phyloP scores from a whole-genome alignment of 2,888 invertebrate genomes.

The Eubasilissa splendida region DNA sequence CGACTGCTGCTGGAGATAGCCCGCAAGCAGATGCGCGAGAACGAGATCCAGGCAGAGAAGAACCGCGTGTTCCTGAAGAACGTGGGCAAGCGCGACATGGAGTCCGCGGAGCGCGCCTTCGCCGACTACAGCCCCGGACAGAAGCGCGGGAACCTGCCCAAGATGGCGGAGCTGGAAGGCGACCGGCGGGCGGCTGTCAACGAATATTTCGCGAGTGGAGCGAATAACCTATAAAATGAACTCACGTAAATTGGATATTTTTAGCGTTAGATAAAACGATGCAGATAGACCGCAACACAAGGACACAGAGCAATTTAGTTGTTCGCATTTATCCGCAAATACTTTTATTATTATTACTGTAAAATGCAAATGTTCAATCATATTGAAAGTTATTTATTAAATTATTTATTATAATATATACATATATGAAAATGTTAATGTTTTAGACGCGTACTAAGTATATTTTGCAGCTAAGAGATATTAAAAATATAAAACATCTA shows the following conservation, averaged over 20 bases:
- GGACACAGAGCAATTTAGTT: conserved; percentile 21
- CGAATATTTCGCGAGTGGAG: conserved; percentile 44
- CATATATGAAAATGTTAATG: conserved; percentile 22
- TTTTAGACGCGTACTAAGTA: conserved; percentile 42
- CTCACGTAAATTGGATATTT: conserved; percentile 37
- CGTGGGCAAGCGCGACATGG: conserved; percentile 79
- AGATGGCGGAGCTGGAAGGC: conserved; percentile 47
- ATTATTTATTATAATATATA: conserved; percentile 8
- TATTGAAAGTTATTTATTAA: conserved; percentile 29
- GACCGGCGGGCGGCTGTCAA: conserved; percentile 46
- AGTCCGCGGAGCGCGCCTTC: background rate
- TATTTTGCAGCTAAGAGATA: conserved; percentile 46
- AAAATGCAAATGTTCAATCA: conserved; percentile 39
- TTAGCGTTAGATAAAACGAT: conserved; percentile 21
- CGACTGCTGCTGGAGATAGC: conserved; percentile 86
- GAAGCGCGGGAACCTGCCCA: conserved; percentile 45
- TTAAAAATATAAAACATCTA: conserved; percentile 13
- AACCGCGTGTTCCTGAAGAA: conserved; percentile 83
- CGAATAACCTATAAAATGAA: conserved; percentile 49
- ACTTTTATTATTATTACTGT: background rate
- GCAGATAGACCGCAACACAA: conserved; percentile 21
- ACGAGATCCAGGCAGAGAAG: conserved; percentile 78
- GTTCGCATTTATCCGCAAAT: conserved; percentile 8
- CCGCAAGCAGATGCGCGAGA: conserved; percentile 85
- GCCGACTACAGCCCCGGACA: conserved; percentile 42